Evolutionary conservation across 2,888 invertebrate genomes (phyloP).

Genomic region (Portevinia maculata): DNA sequence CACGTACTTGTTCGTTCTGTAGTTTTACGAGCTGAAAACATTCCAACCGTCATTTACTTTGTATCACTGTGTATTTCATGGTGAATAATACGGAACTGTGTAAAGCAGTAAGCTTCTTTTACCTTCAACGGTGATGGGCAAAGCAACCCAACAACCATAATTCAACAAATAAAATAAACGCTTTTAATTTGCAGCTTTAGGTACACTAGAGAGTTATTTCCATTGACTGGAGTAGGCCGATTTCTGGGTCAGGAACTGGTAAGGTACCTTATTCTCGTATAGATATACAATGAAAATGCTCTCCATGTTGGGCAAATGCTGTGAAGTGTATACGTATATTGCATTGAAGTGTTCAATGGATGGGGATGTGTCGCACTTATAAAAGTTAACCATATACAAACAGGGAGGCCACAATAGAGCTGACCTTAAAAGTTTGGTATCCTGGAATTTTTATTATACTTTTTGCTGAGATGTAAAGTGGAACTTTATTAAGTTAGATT

Average conservation of each 20-base stretch:
- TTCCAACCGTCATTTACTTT: constrained; percentile 14
- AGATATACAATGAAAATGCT: neutral
- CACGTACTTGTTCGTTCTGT: constrained; percentile 5
- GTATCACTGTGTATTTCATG: constrained; percentile 1
- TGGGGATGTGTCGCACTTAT: neutral
- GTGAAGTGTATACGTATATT: neutral
- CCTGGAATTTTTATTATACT: no score
- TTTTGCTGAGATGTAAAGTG: no score
- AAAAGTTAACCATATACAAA: neutral
- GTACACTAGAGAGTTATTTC: neutral
- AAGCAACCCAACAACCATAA: neutral
- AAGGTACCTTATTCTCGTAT: neutral
- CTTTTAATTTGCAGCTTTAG: constrained; percentile 6
- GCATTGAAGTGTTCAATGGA: neutral
- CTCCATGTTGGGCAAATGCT: neutral
- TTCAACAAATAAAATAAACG: neutral
- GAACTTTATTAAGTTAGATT: no score
- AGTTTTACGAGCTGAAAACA: constrained; percentile 34
- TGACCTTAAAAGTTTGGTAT: no score
- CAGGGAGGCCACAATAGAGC: neutral
- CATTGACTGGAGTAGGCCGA: no score
- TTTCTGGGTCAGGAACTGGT: no score
- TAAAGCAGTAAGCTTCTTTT: neutral
- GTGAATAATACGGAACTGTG: neutral
- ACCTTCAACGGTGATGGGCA: neutral